Evolutionary conservation across 2,797 vertebrate species (phyloP).

Genomic region (Momotus momota): DNA sequence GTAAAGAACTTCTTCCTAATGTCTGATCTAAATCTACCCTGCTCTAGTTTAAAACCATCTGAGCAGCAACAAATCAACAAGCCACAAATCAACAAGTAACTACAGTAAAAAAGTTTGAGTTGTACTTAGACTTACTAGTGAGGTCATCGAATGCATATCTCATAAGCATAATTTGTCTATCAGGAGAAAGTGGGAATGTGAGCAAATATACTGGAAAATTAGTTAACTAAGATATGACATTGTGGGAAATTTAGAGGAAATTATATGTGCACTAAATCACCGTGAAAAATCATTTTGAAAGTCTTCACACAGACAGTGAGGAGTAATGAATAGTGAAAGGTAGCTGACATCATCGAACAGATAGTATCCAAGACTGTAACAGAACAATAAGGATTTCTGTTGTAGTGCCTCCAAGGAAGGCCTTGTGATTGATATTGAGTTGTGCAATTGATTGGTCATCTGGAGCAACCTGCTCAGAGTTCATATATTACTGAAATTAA

Average conservation of each 20-base stretch:
- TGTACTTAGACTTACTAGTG: neutral
- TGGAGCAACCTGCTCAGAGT: neutral
- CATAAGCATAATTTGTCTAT: neutral
- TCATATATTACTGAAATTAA: conserved; percentile 21
- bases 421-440: neutral
- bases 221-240: neutral
- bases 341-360: neutral
- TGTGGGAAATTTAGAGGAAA: neutral
- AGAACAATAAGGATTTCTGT: neutral
- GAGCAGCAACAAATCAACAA: neutral
- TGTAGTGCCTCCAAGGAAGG: neutral
- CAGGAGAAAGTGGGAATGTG: neutral
- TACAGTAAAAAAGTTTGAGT: neutral
- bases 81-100: neutral
- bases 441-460: conserved; percentile 3
- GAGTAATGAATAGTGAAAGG: neutral
- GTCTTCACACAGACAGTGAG: neutral
- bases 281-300: neutral
- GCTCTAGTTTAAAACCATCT: neutral
- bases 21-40: too few relatives aligned
- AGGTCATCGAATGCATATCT: neutral
- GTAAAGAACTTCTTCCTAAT: too few relatives aligned
- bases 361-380: neutral
- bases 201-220: neutral
- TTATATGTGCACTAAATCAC: neutral